phyloP scores from a whole-genome alignment of 2,888 invertebrate genomes.

The Calameuta idolon region DNA sequence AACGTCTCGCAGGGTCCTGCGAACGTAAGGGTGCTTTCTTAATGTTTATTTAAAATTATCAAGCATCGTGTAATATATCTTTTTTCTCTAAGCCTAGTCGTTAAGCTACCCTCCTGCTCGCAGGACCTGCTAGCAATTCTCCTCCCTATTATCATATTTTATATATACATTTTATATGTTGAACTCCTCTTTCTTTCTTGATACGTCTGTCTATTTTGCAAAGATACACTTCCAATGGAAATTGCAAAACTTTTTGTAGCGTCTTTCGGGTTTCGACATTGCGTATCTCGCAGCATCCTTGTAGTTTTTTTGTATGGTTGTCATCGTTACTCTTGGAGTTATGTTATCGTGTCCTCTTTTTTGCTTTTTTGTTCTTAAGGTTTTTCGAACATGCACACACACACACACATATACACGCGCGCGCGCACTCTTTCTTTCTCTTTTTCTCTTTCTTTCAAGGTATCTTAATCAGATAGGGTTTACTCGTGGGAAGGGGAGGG shows the following conservation, averaged over 20 bases:
- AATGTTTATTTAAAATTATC: slow-evolving; percentile 9
- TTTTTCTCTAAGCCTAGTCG: slow-evolving; percentile 4
- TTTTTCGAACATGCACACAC: not conserved
- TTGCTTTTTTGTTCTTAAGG: not conserved
- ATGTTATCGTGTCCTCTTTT: slow-evolving; percentile 21
- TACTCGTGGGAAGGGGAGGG: slow-evolving; percentile 18
- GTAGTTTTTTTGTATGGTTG: slow-evolving; percentile 31
- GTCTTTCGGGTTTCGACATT: not conserved
- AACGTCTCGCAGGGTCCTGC: not conserved
- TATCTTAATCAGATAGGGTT: slow-evolving; percentile 8
- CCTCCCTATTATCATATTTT: not conserved
- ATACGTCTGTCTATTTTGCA: not conserved
- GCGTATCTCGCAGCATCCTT: not conserved
- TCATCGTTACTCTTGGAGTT: slow-evolving; percentile 22
- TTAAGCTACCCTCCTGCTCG: not conserved
- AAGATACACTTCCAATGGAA: not conserved
- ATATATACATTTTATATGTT: not conserved
- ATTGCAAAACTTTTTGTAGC: not conserved
- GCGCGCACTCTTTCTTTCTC: not conserved
- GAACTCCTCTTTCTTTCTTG: not conserved
- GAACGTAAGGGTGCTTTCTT: not conserved
- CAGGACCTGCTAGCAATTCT: not conserved
- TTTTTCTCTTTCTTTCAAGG: not conserved
- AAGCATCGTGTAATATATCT: slow-evolving; percentile 7
- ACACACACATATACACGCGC: not conserved